These are phyloP conservation scores for Engystomops pustulosus DNA, from an alignment of 2,113 vertebrate species.

Conservation along the genomic window DNA sequence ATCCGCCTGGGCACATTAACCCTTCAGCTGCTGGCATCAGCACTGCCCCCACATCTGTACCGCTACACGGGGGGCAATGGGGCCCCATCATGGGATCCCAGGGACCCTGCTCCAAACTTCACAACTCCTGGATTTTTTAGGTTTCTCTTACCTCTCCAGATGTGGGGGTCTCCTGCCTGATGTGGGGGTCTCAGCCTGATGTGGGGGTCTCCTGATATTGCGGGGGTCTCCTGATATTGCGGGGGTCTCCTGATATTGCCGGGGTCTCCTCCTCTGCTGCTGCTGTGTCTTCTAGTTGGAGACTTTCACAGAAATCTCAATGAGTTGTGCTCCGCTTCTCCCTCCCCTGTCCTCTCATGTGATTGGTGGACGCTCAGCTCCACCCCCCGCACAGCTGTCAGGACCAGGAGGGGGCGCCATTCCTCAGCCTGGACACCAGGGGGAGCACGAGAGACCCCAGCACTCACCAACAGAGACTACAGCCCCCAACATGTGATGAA, in stretches of 20 bases:
- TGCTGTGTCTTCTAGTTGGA: background rate
- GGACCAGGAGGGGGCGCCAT: background rate
- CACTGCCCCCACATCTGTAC: background rate
- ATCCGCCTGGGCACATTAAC: background rate
- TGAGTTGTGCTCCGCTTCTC: background rate
- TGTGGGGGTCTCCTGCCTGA: background rate
- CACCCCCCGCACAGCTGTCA: background rate
- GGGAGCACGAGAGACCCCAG: too few relatives aligned
- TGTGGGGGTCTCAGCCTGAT: background rate
- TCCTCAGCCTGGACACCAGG: too few relatives aligned
- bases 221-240: background rate
- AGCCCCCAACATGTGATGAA: background rate
- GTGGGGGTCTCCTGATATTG: background rate
- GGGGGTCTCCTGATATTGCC: background rate
- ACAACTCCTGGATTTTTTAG: too few relatives aligned
- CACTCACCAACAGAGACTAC: background rate
- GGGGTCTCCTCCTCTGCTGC: too few relatives aligned
- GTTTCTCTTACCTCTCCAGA: background rate
- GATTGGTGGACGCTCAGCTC: background rate
- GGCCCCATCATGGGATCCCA: background rate
- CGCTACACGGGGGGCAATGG: background rate
- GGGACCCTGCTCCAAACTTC: too few relatives aligned
- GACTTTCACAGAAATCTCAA: background rate
- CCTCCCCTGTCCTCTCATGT: background rate
- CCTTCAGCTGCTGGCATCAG: background rate